These are phyloP conservation scores for Cetoscarus ocellatus DNA, from an alignment of 2,797 vertebrate species.

Conservation along the genomic window DNA sequence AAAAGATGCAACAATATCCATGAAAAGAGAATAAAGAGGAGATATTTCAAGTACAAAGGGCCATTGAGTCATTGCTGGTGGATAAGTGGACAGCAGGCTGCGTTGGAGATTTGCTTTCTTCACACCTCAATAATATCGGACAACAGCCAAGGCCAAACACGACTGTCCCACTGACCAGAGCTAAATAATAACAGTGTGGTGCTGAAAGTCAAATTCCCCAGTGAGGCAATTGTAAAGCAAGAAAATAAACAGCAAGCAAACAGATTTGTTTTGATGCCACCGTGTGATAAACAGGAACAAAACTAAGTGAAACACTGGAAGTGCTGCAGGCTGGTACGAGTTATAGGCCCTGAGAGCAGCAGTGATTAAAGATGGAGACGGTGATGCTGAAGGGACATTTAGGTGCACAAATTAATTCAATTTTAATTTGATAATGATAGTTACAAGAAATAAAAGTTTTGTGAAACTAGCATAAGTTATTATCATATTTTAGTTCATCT, in stretches of 20 bases:
- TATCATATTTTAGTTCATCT: too few species aligned
- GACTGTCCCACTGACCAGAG: slow-evolving; percentile 2
- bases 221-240: neutral
- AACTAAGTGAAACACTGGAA: neutral
- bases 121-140: slow-evolving; percentile 14
- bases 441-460: too few species aligned
- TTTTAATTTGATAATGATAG: too few species aligned
- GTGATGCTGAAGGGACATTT: too few species aligned
- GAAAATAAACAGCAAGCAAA: neutral
- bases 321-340: neutral
- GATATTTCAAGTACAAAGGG: slow-evolving; percentile 4
- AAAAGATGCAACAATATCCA: neutral
- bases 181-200: neutral
- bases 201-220: neutral
- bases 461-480: too few species aligned
- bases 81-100: slow-evolving; percentile 3
- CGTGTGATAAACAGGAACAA: neutral
- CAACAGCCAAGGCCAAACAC: slow-evolving; percentile 1
- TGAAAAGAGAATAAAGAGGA: slow-evolving; percentile 10
- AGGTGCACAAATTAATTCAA: too few species aligned
- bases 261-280: neutral
- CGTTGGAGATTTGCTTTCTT: slow-evolving; percentile 6
- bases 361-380: neutral
- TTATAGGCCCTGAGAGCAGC: neutral
- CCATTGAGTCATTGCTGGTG: neutral